Base-by-base conservation (phyloP, 2,888 invertebrate species). In the Ophion ellenae region DNA sequence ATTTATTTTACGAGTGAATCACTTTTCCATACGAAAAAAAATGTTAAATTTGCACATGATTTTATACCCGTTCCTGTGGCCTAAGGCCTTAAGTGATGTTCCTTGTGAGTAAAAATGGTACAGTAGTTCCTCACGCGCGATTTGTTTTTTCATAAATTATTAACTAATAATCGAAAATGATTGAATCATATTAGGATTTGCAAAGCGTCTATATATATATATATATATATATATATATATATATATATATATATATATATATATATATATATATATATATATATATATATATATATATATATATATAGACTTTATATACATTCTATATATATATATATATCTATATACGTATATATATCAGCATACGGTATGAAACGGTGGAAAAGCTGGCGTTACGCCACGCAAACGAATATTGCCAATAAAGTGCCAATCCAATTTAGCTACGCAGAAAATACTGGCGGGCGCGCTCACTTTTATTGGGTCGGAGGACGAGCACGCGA, bases 371-470 rank as follows among this genome's bases (percentile, higher is more conserved):
- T 83, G 90, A 24, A 45, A 28, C 17, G 9, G 91, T 85, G 90
- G 85, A 89, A 87, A 88, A 84, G 69, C 91, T 91, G 92, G 91
- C 91, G 90, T 90, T 87, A 90, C 89, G 92, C 92, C 93, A 91
- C 91, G 90, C 91, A 92, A 93, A 93, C 92, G 92, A 94, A 93
- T 93, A 93, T 93, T 92, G 92, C 91, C 93, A 93, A 93, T 94
- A 93, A 93, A 93, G 89, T 92, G 92, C 90, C 93, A 92, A 93
- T 93, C 93, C 93, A 92, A 93, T 94, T 93, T 93, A 92, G 91
- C 90, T 91, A 92, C 90, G 92, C 90, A 91, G 91, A 90, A 93
- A 92, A 92, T 91, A 91, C 90, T 90, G 88, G 87, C 88, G 53
- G 3, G 32, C 5, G 53, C 17, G 90, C 86, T 90, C 90, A 88